Base-by-base conservation (phyloP, 2,113 vertebrate species). In the Pseudorectes ferrugineus region DNA sequence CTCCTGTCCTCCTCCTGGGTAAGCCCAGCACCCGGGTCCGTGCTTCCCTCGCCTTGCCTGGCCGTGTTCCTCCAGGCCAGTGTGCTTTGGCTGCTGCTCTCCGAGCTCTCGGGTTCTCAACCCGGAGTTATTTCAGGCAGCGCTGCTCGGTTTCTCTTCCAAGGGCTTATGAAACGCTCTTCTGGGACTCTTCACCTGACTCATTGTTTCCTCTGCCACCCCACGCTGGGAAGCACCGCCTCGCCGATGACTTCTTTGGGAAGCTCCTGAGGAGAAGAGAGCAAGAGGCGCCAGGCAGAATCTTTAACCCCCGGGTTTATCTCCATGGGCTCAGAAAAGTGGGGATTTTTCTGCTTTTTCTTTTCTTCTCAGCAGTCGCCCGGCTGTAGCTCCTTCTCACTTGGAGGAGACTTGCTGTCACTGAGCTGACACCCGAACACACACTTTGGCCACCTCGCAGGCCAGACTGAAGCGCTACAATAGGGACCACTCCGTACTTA, bases 121-220 rank as follows among this genome's bases (percentile, higher is more conserved):
- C 43, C 46, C 58, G 0, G 87, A 94, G 93, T 94, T 95, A 96
- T 97, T 96, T 95, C 92, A 92, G 94, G 95, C 95, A 96, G 75
- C 4, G 0, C 82, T 92, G 78, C 75, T 70, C 2, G 0, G 82
- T 89, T 96, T 96, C 85, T 84, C 95, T 96, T 96, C 94, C 95
- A 96, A 92, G 38, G 82, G 43, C 92, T 96, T 96, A 96, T 94
- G 95, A 96, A 95, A 95, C 72, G 1, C 85, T 93, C 92, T 93
- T 96, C 94, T 95, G 93, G 92, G 95, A 94, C 81, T 92, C 93
- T 97, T 97, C 95, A 93, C 96, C 94, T 97, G 95, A 97, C 92
- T 96, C 95, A 94, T 90, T 96, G 90, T 93, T 96, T 96, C 96
- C 94, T 93, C 88, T 94, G 92, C 92, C 92, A 94, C 93, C 94